phyloP scores from a whole-genome alignment of 2,888 invertebrate genomes.

The Theretra japonica region DNA sequence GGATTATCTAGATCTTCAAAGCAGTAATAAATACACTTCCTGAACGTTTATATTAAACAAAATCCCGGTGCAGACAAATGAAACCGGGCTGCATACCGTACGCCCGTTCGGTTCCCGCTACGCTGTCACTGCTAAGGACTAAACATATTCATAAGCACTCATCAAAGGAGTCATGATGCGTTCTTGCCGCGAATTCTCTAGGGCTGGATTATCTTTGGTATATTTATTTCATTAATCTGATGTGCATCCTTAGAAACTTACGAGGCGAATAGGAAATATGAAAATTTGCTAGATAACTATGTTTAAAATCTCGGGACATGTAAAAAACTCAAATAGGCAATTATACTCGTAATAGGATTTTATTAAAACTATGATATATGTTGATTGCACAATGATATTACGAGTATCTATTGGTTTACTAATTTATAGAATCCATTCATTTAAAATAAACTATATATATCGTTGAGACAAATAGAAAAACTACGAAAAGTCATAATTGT shows the following conservation, averaged over 20 bases:
- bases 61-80: conserved; percentile 12
- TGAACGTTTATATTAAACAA: conserved; percentile 18
- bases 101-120: conserved; percentile 44
- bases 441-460: background rate
- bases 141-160: conserved; percentile 78
- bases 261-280: too few relatives aligned
- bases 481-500: conserved; percentile 20
- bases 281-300: too few relatives aligned
- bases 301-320: too few relatives aligned
- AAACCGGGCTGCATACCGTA: conserved; percentile 24
- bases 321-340: too few relatives aligned
- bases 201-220: conserved; percentile 39
- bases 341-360: too few relatives aligned
- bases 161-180: conserved; percentile 65
- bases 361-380: too few relatives aligned
- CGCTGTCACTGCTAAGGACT: conserved; percentile 59
- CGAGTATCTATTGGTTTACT: too few relatives aligned
- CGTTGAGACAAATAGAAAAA: background rate
- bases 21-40: conserved; percentile 30
- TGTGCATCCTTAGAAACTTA: too few relatives aligned
- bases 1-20: conserved; percentile 29
- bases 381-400: too few relatives aligned
- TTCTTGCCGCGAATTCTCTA: conserved; percentile 37
- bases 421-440: background rate
- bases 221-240: too few relatives aligned